Conservation (phyloP, 2,797 vertebrate species). For the Morelia viridis region DNA sequence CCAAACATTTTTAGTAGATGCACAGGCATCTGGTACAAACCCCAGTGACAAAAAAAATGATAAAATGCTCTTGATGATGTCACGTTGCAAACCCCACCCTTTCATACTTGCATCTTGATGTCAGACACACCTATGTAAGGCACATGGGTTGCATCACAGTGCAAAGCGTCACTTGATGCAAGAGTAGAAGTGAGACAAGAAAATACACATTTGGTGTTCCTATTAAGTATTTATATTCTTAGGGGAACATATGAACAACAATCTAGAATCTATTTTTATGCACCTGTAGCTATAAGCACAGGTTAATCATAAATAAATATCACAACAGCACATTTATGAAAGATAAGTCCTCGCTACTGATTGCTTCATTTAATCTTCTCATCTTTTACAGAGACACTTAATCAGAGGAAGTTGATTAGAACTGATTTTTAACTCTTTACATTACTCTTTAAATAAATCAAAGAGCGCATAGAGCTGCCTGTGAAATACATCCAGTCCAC, state of each 20-base stretch:
- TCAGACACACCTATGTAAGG: background rate
- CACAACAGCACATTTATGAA: background rate
- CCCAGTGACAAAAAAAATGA: background rate
- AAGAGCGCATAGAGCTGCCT: background rate
- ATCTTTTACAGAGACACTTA: background rate
- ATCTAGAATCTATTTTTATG: conserved; percentile 4
- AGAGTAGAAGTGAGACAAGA: background rate
- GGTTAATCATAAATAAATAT: background rate
- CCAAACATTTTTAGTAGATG: background rate
- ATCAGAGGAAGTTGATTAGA: background rate
- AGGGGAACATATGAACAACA: background rate
- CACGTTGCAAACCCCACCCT: background rate
- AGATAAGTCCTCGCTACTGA: background rate
- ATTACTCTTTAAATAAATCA: background rate
- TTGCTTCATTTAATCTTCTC: background rate
- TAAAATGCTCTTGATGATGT: background rate
- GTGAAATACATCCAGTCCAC: background rate
- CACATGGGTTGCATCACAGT: background rate
- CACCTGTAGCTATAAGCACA: background rate
- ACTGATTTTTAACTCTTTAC: background rate
- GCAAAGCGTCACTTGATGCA: background rate
- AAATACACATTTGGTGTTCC: conserved; percentile 14
- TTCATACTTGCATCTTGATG: background rate
- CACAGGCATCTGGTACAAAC: background rate
- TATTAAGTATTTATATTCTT: conserved; percentile 13